phyloP scores from a whole-genome alignment of 2,888 invertebrate species.

The Netelia fuscicornis region DNA sequence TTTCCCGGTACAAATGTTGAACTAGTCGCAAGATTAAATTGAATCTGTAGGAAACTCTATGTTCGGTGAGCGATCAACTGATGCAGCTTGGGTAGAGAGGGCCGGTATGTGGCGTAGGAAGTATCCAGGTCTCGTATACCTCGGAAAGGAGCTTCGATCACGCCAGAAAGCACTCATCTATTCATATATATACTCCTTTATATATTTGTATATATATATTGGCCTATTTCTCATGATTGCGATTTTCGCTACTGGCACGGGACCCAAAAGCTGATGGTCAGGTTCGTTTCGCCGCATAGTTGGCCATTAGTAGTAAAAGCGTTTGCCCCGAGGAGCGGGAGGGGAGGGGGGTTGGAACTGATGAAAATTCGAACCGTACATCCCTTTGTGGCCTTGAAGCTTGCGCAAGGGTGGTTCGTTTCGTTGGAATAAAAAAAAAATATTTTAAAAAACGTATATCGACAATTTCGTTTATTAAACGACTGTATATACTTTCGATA shows the following conservation, averaged over 20 bases:
- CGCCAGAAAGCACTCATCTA: neutral
- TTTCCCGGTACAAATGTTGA: slow-evolving; percentile 62
- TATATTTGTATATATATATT: neutral
- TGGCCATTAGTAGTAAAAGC: slow-evolving; percentile 77
- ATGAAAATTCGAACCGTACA: slow-evolving; percentile 29
- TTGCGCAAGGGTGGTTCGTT: neutral
- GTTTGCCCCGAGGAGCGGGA: slow-evolving; percentile 21
- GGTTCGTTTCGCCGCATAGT: slow-evolving; percentile 75
- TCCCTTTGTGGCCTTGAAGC: slow-evolving; percentile 56
- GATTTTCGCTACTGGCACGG: slow-evolving; percentile 31
- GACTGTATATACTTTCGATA: no score
- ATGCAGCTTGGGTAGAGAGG: slow-evolving; percentile 51
- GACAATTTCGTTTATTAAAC: no score
- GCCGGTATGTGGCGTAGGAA: slow-evolving; percentile 32
- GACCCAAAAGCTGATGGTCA: slow-evolving; percentile 50
- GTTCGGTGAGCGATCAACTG: slow-evolving; percentile 71
- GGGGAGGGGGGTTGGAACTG: neutral
- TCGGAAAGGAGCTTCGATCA: slow-evolving; percentile 18
- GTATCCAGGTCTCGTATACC: neutral
- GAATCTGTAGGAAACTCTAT: slow-evolving; percentile 73
- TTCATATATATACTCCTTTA: no score
- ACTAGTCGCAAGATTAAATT: slow-evolving; percentile 78
- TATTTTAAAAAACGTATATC: no score
- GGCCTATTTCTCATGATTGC: slow-evolving; percentile 9
- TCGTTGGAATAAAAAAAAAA: neutral